Percentiles rank a stretch among this genome's conserved stretches.
Evolutionary conservation across 1,140 invertebrate species (phyloP).

Genomic region (Lordiphosa stackelbergi): DNA sequence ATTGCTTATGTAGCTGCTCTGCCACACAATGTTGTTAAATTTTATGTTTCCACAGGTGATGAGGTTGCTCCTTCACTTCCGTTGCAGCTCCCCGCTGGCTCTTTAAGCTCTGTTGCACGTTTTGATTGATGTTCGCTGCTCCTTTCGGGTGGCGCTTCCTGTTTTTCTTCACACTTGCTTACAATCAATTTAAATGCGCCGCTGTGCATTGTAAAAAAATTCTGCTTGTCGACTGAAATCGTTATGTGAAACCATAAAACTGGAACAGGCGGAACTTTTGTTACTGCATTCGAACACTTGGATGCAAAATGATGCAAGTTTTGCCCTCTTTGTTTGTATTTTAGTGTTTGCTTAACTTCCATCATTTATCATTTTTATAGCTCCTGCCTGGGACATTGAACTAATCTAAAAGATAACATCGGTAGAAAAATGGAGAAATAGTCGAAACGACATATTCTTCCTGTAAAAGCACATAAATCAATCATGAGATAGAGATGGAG

Average conservation of each 20-base stretch:
- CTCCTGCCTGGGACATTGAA: conserved; percentile 46
- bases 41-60: conserved; percentile 69
- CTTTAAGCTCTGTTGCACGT: conserved; percentile 43
- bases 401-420: conserved; percentile 64
- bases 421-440: conserved; percentile 44
- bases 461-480: conserved; percentile 38
- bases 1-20: conserved; percentile 42
- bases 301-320: conserved; percentile 59
- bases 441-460: conserved; percentile 33
- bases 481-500: conserved; percentile 16
- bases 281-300: conserved; percentile 6
- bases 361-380: conserved; percentile 71
- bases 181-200: conserved; percentile 74
- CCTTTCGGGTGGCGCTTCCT: conserved; percentile 13
- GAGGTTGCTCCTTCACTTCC: conserved; percentile 23
- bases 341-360: conserved; percentile 11
- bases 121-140: conserved; percentile 66
- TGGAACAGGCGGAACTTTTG: conserved; percentile 43
- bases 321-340: conserved; percentile 8
- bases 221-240: conserved; percentile 51
- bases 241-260: conserved; percentile 40
- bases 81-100: conserved; percentile 16
- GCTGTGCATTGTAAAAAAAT: conserved; percentile 62
- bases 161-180: conserved; percentile 32
- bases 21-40: conserved; percentile 60